Conservation (phyloP, 1,140 invertebrate genomes). For the Holcopasites calliopsidis region DNA sequence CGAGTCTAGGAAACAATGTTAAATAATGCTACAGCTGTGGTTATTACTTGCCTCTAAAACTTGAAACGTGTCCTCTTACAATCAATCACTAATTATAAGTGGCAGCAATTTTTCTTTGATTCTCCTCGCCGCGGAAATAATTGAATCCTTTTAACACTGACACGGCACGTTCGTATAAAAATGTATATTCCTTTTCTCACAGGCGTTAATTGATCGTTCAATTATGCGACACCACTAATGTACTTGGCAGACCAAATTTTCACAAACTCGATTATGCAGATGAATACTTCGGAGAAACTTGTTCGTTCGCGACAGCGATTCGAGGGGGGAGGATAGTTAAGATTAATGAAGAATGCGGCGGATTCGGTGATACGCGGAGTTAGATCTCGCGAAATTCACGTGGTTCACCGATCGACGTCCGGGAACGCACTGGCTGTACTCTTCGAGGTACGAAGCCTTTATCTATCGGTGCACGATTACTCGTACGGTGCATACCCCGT, state of each 20-base stretch:
- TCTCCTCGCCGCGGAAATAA: neutral
- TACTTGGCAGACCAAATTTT: too few relatives aligned
- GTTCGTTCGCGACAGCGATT: too few relatives aligned
- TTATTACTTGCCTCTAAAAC: neutral
- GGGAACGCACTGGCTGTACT: conserved; percentile 41
- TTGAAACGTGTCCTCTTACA: neutral
- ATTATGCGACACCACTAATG: too few relatives aligned
- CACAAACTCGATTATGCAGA: neutral
- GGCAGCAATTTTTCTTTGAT: neutral
- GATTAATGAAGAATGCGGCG: neutral
- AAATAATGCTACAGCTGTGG: too few relatives aligned
- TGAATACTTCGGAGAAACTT: neutral
- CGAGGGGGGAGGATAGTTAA: too few relatives aligned
- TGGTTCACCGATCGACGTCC: conserved; percentile 43
- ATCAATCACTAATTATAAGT: neutral
- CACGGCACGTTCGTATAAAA: too few relatives aligned
- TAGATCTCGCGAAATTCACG: conserved; percentile 7
- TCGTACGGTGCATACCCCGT: conserved; percentile 31
- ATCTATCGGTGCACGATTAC: conserved; percentile 49
- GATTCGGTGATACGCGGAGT: conserved; percentile 4
- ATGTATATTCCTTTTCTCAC: too few relatives aligned
- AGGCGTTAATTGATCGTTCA: too few relatives aligned
- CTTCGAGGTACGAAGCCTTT: conserved; percentile 41
- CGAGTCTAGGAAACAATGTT: too few relatives aligned
- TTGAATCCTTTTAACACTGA: too few relatives aligned